Conservation (phyloP, 2,888 invertebrate species). For the Habrosyne pyritoides region DNA sequence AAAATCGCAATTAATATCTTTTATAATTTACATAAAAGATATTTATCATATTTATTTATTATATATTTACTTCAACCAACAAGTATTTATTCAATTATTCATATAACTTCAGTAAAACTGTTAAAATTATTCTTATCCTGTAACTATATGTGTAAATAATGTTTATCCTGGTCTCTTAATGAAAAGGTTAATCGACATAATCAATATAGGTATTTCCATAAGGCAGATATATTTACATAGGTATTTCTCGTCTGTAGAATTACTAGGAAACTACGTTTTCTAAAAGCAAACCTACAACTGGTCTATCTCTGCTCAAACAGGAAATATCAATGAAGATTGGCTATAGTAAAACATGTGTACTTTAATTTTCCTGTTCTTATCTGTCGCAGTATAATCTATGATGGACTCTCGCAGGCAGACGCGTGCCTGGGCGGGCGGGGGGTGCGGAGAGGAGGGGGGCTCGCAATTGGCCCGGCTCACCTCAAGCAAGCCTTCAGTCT, state of each 20-base stretch:
- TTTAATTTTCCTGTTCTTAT: conserved; percentile 5
- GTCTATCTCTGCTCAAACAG: neutral
- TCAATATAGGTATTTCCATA: neutral
- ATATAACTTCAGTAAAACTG: too few relatives aligned
- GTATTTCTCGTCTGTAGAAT: too few relatives aligned
- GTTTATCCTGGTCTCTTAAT: too few relatives aligned
- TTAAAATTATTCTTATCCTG: too few relatives aligned
- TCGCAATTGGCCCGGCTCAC: conserved; percentile 58
- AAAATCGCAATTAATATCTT: too few relatives aligned
- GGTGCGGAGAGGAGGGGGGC: conserved; percentile 49
- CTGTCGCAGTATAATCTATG: conserved; percentile 44
- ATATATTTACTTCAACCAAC: too few relatives aligned
- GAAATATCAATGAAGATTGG: neutral
- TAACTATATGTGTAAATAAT: too few relatives aligned
- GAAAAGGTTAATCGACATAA: too few relatives aligned
- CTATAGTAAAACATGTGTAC: neutral
- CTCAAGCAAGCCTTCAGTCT: conserved; percentile 68
- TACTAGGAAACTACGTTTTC: neutral
- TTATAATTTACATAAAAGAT: too few relatives aligned
- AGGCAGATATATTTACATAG: neutral
- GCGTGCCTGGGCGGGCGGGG: conserved; percentile 67
- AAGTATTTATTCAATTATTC: too few relatives aligned
- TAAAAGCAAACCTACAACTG: neutral
- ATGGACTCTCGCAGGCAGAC: conserved; percentile 47
- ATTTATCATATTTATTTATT: too few relatives aligned